Conservation (phyloP, 92 coral and sea anemone species). For the Epizoanthus ramosus region DNA sequence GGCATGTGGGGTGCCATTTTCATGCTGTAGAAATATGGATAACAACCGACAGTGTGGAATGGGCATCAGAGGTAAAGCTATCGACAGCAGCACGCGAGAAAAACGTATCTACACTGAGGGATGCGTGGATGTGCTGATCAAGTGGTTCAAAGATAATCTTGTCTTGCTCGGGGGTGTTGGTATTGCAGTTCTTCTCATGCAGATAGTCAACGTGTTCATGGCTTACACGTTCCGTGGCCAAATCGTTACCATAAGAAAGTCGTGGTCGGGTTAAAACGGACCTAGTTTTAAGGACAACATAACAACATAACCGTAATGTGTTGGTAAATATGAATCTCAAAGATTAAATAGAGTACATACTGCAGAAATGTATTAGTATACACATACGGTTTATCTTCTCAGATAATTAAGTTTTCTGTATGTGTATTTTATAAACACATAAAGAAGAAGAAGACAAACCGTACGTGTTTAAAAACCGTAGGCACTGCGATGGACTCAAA, state of each 20-base stretch:
- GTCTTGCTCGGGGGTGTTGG: conserved; percentile 55
- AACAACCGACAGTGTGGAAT: conserved; percentile 76
- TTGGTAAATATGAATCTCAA: too few relatives aligned
- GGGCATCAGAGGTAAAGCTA: conserved; percentile 42
- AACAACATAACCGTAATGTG: too few relatives aligned
- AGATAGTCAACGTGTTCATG: conserved; percentile 56
- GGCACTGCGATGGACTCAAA: too few relatives aligned
- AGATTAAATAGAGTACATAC: too few relatives aligned
- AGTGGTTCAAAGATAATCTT: conserved; percentile 60
- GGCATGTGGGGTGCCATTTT: conserved; percentile 75
- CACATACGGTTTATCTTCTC: too few relatives aligned
- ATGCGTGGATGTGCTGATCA: conserved; percentile 51
- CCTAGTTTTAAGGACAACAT: too few relatives aligned
- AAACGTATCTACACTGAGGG: conserved; percentile 59
- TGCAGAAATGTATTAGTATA: too few relatives aligned
- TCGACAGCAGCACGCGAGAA: conserved; percentile 13
- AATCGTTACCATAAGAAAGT: conserved; percentile 22
- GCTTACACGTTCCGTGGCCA: conserved; percentile 57
- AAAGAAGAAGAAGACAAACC: too few relatives aligned
- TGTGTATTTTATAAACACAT: too few relatives aligned
- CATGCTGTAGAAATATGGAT: conserved; percentile 61
- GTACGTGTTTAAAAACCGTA: too few relatives aligned
- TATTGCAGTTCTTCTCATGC: conserved; percentile 50
- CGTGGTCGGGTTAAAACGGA: background rate
- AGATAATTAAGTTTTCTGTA: too few relatives aligned